A percentile compares a stretch with the other conserved stretches of the same genome.
phyloP scores from a whole-genome alignment of 2,113 vertebrate species.

The Struthio camelus region DNA sequence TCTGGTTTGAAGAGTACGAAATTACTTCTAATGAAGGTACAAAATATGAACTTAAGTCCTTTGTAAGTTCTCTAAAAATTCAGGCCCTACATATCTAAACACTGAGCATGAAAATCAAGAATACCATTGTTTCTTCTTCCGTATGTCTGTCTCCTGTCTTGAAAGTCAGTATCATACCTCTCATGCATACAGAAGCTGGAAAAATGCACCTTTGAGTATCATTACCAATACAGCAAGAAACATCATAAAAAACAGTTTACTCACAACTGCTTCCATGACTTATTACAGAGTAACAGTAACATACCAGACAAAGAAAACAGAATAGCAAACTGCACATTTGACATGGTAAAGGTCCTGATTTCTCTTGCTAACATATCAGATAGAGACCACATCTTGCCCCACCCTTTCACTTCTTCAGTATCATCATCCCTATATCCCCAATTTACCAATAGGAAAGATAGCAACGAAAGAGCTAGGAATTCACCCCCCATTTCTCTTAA shows the following conservation, averaged over 20 bases:
- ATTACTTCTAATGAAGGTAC: background rate
- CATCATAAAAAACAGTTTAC: background rate
- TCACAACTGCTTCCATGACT: background rate
- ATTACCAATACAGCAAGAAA: background rate
- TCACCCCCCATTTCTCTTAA: background rate
- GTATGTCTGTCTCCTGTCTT: background rate
- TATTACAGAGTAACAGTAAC: background rate
- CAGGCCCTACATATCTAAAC: rapidly evolving
- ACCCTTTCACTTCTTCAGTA: background rate
- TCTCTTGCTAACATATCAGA: background rate
- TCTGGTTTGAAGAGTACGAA: background rate
- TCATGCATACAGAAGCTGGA: background rate
- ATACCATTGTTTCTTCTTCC: background rate
- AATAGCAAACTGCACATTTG: background rate
- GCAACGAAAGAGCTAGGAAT: background rate
- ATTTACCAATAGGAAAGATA: background rate
- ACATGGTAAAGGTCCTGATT: background rate
- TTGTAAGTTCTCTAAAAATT: background rate
- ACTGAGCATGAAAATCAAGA: background rate
- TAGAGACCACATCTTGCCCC: background rate
- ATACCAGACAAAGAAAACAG: background rate
- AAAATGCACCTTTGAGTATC: background rate
- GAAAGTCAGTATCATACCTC: background rate
- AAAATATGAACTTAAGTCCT: background rate
- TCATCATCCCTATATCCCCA: background rate